These are phyloP conservation scores for Vidua macroura DNA, from an alignment of 2,113 vertebrate genomes.

Conservation along the genomic window DNA sequence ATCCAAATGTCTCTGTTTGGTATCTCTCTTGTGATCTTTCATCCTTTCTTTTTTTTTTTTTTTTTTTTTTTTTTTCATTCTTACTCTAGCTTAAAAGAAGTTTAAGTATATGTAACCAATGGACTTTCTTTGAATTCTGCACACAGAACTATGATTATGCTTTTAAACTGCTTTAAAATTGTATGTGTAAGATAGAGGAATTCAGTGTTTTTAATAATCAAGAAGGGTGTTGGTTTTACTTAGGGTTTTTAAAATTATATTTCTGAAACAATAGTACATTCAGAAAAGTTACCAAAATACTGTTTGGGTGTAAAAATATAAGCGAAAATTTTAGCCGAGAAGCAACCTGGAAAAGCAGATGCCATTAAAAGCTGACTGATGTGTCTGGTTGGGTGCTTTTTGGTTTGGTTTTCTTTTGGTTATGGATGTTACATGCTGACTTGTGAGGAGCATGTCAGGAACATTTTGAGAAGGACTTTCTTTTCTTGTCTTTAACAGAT, in stretches of 20 bases:
- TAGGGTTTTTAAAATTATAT: not conserved
- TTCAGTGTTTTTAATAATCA: not conserved
- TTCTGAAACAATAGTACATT: not conserved
- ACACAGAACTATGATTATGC: not conserved
- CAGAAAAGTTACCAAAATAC: not conserved
- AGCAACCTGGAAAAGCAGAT: not conserved
- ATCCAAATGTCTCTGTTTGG: not conserved
- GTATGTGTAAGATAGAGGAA: fast-evolving
- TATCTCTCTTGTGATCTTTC: not conserved
- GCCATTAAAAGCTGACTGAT: not conserved
- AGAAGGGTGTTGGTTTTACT: not conserved
- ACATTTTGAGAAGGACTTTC: not conserved
- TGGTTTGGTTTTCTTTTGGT: not conserved
- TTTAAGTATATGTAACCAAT: not conserved
- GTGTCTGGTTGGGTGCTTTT: not conserved
- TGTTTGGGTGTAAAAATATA: not conserved
- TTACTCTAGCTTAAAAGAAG: not conserved
- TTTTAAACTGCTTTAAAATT: not conserved
- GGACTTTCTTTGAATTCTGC: not conserved
- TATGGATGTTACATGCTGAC: not conserved
- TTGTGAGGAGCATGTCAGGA: not conserved
- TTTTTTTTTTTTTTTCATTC: too few species aligned
- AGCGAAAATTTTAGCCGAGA: not conserved
- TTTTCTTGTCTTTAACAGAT: not conserved
- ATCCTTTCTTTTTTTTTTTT: too few species aligned